Percentiles rank a stretch among this genome's conserved stretches.
These are phyloP conservation scores for Pampus argenteus DNA, from an alignment of 2,797 vertebrate species.

Conservation along the genomic window DNA sequence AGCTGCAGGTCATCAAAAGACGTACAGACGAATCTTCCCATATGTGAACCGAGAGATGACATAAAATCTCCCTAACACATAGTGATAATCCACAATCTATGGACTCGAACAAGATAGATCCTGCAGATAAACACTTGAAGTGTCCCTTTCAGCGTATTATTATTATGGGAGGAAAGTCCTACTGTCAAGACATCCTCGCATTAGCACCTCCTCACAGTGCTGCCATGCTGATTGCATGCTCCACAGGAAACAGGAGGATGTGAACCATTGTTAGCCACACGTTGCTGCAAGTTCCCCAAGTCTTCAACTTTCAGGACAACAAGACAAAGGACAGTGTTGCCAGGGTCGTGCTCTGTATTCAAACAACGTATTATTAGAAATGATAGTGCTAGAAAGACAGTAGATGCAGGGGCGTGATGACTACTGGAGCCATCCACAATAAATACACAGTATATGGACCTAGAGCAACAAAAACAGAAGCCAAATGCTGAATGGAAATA, in stretches of 20 bases:
- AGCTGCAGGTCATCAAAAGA: no score
- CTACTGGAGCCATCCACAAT: background rate
- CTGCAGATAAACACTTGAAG: constrained; percentile 1
- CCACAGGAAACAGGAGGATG: constrained; percentile 36
- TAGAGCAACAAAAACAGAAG: background rate
- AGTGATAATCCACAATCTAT: background rate
- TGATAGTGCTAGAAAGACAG: background rate
- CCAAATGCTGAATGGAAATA: background rate
- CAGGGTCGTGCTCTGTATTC: constrained; percentile 25
- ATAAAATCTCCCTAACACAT: no score
- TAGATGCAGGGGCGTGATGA: background rate
- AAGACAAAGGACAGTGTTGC: constrained; percentile 6
- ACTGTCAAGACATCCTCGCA: constrained; percentile 7
- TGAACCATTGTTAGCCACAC: constrained; percentile 29
- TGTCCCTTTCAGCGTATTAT: background rate
- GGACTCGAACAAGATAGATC: background rate
- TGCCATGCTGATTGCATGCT: constrained; percentile 1
- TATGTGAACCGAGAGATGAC: no score
- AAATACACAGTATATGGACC: background rate
- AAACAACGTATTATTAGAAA: constrained; percentile 16
- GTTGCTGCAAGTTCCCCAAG: constrained; percentile 18
- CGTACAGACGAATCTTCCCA: no score
- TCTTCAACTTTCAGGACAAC: constrained; percentile 16
- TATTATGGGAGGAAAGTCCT: constrained; percentile 11
- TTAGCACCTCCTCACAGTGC: constrained; percentile 11